These are phyloP conservation scores for Rotaria magnacalcarata DNA, from an alignment of 2,888 invertebrate species.

Conservation along the genomic window DNA sequence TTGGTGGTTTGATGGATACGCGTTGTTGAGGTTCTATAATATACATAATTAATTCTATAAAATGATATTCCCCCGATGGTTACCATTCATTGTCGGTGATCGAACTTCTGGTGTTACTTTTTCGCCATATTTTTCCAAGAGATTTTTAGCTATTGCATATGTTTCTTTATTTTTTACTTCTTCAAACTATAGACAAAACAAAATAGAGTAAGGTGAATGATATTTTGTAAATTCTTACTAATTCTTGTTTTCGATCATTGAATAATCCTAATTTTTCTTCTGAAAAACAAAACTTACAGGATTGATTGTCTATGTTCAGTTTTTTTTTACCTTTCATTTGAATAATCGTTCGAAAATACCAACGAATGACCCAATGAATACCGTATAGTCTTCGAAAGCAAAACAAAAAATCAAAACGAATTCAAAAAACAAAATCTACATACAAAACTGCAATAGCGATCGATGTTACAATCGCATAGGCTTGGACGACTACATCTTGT, in stretches of 20 bases:
- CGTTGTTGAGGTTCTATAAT: neutral
- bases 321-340: neutral
- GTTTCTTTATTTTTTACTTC: neutral
- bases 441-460: neutral
- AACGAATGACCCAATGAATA: neutral
- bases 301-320: no score
- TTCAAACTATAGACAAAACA: neutral
- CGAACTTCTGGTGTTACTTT: neutral
- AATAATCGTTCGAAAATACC: neutral
- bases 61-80: no score
- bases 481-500: neutral
- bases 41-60: neutral
- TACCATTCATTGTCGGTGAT: neutral
- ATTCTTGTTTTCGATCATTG: conserved; percentile 25
- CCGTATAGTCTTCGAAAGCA: neutral
- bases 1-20: neutral
- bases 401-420: neutral
- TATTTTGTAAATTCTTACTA: neutral
- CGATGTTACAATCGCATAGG: neutral
- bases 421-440: neutral
- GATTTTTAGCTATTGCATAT: neutral
- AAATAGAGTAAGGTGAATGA: neutral
- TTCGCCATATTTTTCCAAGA: conserved; percentile 17
- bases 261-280: neutral
- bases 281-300: neutral